Base-by-base conservation (phyloP, 2,888 invertebrate genomes). In the Temnothorax ravouxi region DNA sequence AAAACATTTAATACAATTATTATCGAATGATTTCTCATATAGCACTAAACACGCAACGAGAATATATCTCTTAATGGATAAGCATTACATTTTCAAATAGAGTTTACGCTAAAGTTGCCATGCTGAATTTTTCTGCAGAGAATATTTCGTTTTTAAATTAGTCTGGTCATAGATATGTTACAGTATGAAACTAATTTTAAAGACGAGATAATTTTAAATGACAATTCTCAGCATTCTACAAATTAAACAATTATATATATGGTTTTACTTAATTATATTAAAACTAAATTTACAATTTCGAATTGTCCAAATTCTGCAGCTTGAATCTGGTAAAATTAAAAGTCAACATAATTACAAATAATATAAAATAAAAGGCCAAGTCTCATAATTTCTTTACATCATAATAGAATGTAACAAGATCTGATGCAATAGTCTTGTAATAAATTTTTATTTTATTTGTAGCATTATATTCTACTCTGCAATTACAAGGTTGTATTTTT, bases 21-120 rank as follows among this genome's bases (percentile, higher is more conserved):
- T 15, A 5, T 76, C 50, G 3, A 62, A 62, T 34, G 4, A 6
- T 67, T 18, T 15, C 11, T 50, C 21, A 21, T 69, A 8, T 50
- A 0, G 67, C 54, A 15, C 0, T 80, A 61, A 80, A 71, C 21
- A 25, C 47, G 25, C 50, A 44, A 59, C 38, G 47, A 71, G 21
- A 71, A 80, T 80, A 61, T 47, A 21, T 34, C 44, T 77, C 15
- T 21, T 71, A 66, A 77, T 50, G 38, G 18, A 50, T 80, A 80
- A 80, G 47, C 72, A 71, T 80, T 71, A 71, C 71, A 80, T 59
- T 59, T 59, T 80, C 25, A 71, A 25, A 80, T 71, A 80, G 79
- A 79, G 47, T 80, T 59, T 80, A 80, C 13, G 66, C 79, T 77
- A 69, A 77, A 67, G 69, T 77, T 77, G 79, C 29, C 77, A 77